Conservation (phyloP, 2,888 invertebrate species). For the Cosmorhoe ocellata region DNA sequence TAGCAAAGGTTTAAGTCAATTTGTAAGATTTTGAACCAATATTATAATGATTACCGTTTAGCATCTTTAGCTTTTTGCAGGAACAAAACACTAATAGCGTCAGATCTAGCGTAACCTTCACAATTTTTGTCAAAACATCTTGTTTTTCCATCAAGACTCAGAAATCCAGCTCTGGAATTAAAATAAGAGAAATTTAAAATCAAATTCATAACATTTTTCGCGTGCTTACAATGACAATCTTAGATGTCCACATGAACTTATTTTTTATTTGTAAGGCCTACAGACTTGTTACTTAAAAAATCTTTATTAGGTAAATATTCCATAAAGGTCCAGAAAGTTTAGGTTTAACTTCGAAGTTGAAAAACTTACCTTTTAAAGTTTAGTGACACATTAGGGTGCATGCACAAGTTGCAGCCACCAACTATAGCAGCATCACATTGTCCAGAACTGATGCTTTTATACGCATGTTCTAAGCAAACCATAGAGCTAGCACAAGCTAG, state of each 20-base stretch:
- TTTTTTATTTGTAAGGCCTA: too few species aligned
- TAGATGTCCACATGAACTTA: too few species aligned
- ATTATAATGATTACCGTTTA: slow-evolving; percentile 52
- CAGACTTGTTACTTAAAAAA: too few species aligned
- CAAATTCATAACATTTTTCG: too few species aligned
- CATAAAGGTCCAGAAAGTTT: too few species aligned
- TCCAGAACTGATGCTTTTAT: slow-evolving; percentile 46
- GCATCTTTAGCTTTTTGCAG: slow-evolving; percentile 86
- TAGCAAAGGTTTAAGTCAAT: too few species aligned
- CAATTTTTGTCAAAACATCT: slow-evolving; percentile 92
- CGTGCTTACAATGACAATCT: too few species aligned
- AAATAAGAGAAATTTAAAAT: too few species aligned
- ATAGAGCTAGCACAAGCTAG: slow-evolving; percentile 48
- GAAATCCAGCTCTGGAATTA: slow-evolving; percentile 48
- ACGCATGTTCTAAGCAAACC: slow-evolving; percentile 53
- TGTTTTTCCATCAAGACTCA: slow-evolving; percentile 91
- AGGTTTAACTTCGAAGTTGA: too few species aligned
- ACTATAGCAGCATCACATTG: slow-evolving; percentile 78
- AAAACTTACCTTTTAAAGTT: slow-evolving; percentile 42
- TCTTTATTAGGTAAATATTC: too few species aligned
- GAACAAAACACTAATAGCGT: slow-evolving; percentile 85
- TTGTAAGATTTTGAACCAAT: too few species aligned
- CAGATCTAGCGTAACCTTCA: slow-evolving; percentile 89
- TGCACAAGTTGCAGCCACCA: slow-evolving; percentile 80
- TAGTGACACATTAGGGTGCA: slow-evolving; percentile 67